Evolutionary conservation across 1,140 invertebrate species (phyloP).

Genomic region (Ceratosolen solmsi): DNA sequence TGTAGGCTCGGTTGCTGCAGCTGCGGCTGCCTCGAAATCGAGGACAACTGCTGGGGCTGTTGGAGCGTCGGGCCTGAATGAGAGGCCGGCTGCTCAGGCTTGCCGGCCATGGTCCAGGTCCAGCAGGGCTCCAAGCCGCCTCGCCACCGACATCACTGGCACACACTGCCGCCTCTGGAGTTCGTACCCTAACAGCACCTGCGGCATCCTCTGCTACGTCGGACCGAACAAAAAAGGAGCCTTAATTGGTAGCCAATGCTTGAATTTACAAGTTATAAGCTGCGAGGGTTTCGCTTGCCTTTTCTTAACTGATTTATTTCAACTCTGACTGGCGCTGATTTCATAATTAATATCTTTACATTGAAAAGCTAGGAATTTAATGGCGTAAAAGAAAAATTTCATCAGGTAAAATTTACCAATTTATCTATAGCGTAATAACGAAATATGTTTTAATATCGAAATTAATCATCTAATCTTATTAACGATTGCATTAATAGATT

Average conservation of each 20-base stretch:
- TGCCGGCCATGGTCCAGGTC: slow-evolving; percentile 74
- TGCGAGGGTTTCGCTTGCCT: background rate
- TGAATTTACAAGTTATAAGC: too few species aligned
- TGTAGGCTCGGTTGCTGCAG: slow-evolving; percentile 53
- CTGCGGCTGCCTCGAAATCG: slow-evolving; percentile 49
- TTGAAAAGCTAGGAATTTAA: too few species aligned
- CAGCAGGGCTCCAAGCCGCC: slow-evolving; percentile 70
- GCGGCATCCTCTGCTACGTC: slow-evolving; percentile 68
- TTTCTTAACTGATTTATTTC: background rate
- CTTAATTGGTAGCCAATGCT: background rate
- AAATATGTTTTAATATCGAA: too few species aligned
- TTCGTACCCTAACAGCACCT: slow-evolving; percentile 65
- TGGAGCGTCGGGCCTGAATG: slow-evolving; percentile 69
- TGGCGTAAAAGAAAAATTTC: too few species aligned
- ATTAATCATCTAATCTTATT: too few species aligned
- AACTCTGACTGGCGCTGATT: background rate
- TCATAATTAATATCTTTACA: too few species aligned
- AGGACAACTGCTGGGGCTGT: slow-evolving; percentile 64
- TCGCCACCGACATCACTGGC: slow-evolving; percentile 73
- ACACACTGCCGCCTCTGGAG: slow-evolving; percentile 69
- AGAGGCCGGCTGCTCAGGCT: slow-evolving; percentile 73
- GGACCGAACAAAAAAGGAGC: background rate
- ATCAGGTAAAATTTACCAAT: too few species aligned
- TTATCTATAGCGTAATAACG: too few species aligned
- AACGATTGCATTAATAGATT: too few species aligned